Percentiles rank a stretch among this genome's conserved stretches.
These are phyloP conservation scores for Cichladusa arquata DNA, from an alignment of 2,113 vertebrate species.

Conservation along the genomic window DNA sequence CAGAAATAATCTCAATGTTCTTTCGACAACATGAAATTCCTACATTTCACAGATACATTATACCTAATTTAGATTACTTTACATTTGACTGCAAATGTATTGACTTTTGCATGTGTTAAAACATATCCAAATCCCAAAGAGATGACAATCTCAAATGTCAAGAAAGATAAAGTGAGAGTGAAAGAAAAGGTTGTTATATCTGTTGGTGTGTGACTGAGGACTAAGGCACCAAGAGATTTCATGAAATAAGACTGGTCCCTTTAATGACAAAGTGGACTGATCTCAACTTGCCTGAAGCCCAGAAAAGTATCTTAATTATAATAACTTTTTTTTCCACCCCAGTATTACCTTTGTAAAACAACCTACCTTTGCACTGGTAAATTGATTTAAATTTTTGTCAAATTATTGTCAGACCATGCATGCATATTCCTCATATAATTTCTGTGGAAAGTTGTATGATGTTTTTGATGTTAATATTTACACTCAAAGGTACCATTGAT, in stretches of 20 bases:
- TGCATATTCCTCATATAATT: neutral
- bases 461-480: neutral
- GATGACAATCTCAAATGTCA: neutral
- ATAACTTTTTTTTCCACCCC: neutral
- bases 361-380: neutral
- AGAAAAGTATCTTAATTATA: neutral
- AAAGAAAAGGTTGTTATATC: neutral
- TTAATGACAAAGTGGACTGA: neutral
- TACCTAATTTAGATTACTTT: neutral
- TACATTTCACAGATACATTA: neutral
- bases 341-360: neutral
- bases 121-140: neutral
- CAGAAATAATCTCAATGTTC: neutral
- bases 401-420: neutral
- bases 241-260: neutral
- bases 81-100: neutral
- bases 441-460: slow-evolving; percentile 1
- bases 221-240: neutral
- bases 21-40: neutral
- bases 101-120: neutral
- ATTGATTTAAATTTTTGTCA: neutral
- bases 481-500: neutral
- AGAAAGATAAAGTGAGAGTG: neutral
- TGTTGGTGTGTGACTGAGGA: neutral
- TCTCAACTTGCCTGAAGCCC: neutral